These are phyloP conservation scores for Betta splendens DNA, from an alignment of 2,797 vertebrate genomes.

Conservation along the genomic window DNA sequence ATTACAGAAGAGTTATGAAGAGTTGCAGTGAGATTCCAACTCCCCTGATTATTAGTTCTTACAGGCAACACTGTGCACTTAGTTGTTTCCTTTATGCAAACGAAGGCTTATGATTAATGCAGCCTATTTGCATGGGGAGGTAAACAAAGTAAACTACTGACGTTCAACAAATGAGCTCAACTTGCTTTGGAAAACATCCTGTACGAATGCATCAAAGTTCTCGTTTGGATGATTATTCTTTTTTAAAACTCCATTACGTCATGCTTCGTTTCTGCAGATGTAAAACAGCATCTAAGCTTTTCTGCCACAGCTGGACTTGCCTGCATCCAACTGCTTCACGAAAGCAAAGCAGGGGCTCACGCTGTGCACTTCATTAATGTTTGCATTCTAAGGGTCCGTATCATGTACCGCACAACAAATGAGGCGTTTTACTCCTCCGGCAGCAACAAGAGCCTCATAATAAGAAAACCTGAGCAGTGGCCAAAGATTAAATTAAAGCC, in stretches of 20 bases:
- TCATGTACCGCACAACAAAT: slow-evolving; percentile 16
- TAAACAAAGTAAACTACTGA: slow-evolving; percentile 48
- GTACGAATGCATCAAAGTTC: slow-evolving; percentile 27
- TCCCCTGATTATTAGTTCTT: slow-evolving; percentile 4
- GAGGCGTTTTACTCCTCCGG: not conserved
- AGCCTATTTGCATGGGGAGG: slow-evolving; percentile 51
- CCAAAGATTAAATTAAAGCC: not conserved
- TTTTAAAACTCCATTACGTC: slow-evolving; percentile 25
- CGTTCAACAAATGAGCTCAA: slow-evolving; percentile 57
- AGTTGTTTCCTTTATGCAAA: slow-evolving; percentile 44
- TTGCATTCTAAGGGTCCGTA: not conserved
- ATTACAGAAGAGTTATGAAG: slow-evolving; percentile 43
- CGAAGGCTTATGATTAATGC: slow-evolving; percentile 56
- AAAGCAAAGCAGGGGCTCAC: not conserved
- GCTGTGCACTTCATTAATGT: slow-evolving; percentile 1
- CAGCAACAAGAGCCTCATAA: slow-evolving; percentile 1
- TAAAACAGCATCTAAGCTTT: slow-evolving; percentile 9
- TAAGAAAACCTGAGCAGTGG: not conserved
- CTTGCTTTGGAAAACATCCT: slow-evolving; percentile 12
- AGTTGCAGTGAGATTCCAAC: slow-evolving; percentile 27
- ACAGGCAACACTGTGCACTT: slow-evolving; percentile 7
- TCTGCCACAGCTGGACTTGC: slow-evolving; percentile 8
- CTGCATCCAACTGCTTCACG: not conserved
- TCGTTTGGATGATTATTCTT: slow-evolving; percentile 43
- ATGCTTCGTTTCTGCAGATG: slow-evolving; percentile 20